Percentiles rank a stretch among this genome's conserved stretches.
Conservation (phyloP, 2,797 vertebrate species). For the Menidia menidia region DNA sequence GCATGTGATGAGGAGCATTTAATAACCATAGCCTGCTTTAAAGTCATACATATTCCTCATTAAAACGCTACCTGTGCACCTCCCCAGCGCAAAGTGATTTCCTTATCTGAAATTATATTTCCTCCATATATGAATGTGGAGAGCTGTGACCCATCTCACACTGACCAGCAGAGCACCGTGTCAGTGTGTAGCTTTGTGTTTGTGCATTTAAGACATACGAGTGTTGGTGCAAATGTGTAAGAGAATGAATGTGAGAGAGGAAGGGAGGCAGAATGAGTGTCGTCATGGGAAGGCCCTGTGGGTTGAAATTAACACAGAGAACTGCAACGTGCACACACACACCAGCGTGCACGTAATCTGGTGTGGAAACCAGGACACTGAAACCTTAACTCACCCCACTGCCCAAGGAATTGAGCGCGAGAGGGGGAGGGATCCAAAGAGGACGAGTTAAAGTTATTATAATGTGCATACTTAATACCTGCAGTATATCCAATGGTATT, state of each 20-base stretch:
- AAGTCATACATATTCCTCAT: slow-evolving; percentile 7
- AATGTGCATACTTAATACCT: slow-evolving; percentile 72
- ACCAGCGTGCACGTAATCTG: slow-evolving; percentile 51
- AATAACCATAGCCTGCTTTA: background rate
- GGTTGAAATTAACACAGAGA: slow-evolving; percentile 50
- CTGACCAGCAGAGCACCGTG: slow-evolving; percentile 38
- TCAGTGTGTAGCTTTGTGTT: slow-evolving; percentile 7
- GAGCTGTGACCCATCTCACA: slow-evolving; percentile 55
- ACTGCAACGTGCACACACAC: slow-evolving; percentile 10
- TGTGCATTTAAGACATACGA: slow-evolving; percentile 17
- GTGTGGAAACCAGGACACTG: slow-evolving; percentile 74
- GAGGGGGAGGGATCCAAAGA: slow-evolving; percentile 9
- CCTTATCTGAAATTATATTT: slow-evolving; percentile 50
- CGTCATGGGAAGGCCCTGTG: slow-evolving; percentile 45
- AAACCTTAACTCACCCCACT: slow-evolving; percentile 67
- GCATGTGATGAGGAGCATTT: background rate
- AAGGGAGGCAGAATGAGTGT: slow-evolving; percentile 9
- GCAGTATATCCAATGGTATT: slow-evolving; percentile 72
- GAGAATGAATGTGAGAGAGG: slow-evolving; percentile 16
- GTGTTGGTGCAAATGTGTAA: background rate
- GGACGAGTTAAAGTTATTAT: slow-evolving; percentile 49
- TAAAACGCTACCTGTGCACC: slow-evolving; percentile 15
- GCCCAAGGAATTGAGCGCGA: slow-evolving; percentile 40
- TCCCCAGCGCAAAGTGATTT: slow-evolving; percentile 15
- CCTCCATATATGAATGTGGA: slow-evolving; percentile 27